Evolutionary conservation across 2,113 vertebrate species (phyloP), one percentile per base, ranked within the genome.

Genomic region (Pelobates fuscus): DNA sequence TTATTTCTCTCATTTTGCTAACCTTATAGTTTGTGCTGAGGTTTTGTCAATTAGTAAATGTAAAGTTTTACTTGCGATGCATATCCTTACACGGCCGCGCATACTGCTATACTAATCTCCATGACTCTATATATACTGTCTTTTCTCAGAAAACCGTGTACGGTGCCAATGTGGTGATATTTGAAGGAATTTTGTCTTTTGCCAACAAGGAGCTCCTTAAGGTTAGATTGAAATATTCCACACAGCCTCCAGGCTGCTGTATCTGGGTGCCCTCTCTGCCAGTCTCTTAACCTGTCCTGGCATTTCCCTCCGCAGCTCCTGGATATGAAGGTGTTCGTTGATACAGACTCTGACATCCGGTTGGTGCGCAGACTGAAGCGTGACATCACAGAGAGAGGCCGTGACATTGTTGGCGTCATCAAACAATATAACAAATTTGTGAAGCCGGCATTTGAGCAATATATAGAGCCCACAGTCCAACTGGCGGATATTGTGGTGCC

Each of bases 311-410:
- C 80, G 25, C 78, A 96, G 95, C 88, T 95, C 6, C 80, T 96
- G 86, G 95, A 96, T 86, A 95, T 96, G 94, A 96, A 96, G 61
- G 94, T 96, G 81, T 96, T 96, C 63, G 95, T 96, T 78, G 94
- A 96, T 84, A 95, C 94, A 0, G 94, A 96, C 70, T 96, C 95
- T 0, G 95, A 96, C 86, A 95, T 96, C 82, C 92, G 94, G 0
- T 88, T 96, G 63, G 91, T 95, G 68, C 92, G 95, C 32, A 85
- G 94, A 72, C 85, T 96, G 85, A 95, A 94, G 77, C 89, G 94
- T 1, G 94, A 96, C 86, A 93, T 95, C 64, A 90, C 92, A 2
- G 92, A 93, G 4, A 91, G 94, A 0, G 94, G 94, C 0, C 93
- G 94, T 0, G 90, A 96, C 44, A 92, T 96, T 0, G 78, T 77